Evolutionary conservation across 92 coral and sea anemone species (phyloP).

Genomic region (Palythoa grandis): DNA sequence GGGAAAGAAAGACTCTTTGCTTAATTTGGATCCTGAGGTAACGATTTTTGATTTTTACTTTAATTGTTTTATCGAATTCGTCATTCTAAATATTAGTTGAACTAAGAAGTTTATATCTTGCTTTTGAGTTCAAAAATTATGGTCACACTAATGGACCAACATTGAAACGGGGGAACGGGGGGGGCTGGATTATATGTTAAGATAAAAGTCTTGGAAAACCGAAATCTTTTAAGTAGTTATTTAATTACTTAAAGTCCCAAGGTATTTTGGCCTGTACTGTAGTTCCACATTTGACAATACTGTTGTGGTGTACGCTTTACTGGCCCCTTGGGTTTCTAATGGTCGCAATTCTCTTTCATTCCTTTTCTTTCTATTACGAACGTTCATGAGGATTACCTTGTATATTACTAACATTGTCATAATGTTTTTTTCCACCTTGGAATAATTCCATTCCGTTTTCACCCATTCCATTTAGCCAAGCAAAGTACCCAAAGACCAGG

Average conservation of each 20-base stretch:
- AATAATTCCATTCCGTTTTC: neutral
- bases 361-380: neutral
- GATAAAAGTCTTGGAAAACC: too few relatives aligned
- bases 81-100: neutral
- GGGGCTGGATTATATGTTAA: too few relatives aligned
- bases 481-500: slow-evolving; percentile 62
- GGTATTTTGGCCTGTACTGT: too few relatives aligned
- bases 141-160: too few relatives aligned
- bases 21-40: slow-evolving; percentile 79
- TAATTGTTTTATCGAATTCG: neutral
- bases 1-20: slow-evolving; percentile 91
- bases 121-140: too few relatives aligned
- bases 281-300: too few relatives aligned
- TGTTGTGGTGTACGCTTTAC: too few relatives aligned
- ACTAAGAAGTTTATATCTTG: too few relatives aligned
- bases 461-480: slow-evolving; percentile 17
- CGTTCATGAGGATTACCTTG: neutral
- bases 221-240: too few relatives aligned
- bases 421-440: neutral
- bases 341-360: neutral
- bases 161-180: too few relatives aligned
- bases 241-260: too few relatives aligned
- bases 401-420: neutral
- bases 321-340: too few relatives aligned
- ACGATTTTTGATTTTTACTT: neutral